Conservation (phyloP, 2,888 invertebrate species). For the Anoplius nigerrimus region DNA sequence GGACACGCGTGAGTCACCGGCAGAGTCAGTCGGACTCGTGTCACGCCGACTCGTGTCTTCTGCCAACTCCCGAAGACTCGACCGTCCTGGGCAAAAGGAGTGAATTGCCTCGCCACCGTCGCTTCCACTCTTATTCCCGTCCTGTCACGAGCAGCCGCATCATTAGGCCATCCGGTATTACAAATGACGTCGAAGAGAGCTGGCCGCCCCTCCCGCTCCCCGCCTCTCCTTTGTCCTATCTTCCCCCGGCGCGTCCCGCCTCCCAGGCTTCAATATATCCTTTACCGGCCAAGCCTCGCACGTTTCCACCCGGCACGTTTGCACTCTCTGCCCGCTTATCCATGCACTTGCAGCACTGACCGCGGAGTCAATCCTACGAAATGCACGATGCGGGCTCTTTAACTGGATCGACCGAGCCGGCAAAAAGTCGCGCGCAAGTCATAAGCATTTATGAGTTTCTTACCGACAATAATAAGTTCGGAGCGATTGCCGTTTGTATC, state of each 20-base stretch:
- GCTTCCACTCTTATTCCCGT: constrained; percentile 58
- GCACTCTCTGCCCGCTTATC: constrained; percentile 22
- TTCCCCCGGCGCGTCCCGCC: constrained; percentile 13
- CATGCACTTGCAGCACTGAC: constrained; percentile 11
- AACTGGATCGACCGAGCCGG: constrained; percentile 48
- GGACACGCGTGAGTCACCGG: too few species aligned
- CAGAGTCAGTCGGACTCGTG: too few species aligned
- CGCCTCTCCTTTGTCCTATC: constrained; percentile 33
- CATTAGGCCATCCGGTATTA: constrained; percentile 65
- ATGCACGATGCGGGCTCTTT: constrained; percentile 33
- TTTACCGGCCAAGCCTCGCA: background rate
- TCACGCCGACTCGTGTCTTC: too few species aligned
- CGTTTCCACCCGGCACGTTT: background rate
- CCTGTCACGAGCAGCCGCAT: constrained; percentile 65
- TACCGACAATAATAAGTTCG: constrained; percentile 58
- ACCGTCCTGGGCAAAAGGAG: background rate
- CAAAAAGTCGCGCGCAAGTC: constrained; percentile 54
- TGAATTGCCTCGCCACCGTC: constrained; percentile 42
- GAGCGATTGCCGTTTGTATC: constrained; percentile 53
- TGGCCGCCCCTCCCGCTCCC: constrained; percentile 26
- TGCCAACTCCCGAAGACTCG: background rate
- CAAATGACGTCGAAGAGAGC: constrained; percentile 60
- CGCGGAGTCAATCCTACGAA: constrained; percentile 35
- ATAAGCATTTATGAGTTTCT: constrained; percentile 64
- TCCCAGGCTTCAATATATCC: background rate